Base-by-base conservation (phyloP, 2,797 vertebrate genomes). In the Bryconaethiops microstoma region DNA sequence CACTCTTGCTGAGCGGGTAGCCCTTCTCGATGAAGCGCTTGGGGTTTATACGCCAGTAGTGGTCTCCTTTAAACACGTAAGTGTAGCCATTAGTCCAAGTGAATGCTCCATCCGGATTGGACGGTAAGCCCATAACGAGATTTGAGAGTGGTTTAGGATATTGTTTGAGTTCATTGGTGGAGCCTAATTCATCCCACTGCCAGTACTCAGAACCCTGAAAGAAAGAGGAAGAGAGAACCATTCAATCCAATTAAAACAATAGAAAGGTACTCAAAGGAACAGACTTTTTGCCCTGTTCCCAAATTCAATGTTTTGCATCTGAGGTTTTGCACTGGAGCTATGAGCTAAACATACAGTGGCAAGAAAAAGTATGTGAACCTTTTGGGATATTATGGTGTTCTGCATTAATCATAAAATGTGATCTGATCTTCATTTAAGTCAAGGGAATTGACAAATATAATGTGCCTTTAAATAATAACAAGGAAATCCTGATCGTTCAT, bases 171-270 rank as follows among this genome's bases (percentile, higher is more conserved):
- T 94, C 88, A 54, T 77, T 70, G 6, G 79, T 93, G 1, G 73
- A 85, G 12, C 88, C 88, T 39, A 94, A 83, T 87, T 97, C 95
- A 23, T 96, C 94, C 95, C 95, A 96, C 79, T 94, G 93, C 95
- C 95, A 96, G 85, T 95, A 96, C 8, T 88, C 90, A 0, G 93
- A 94, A 59, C 91, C 95, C 96, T 97, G 21, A 42, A 0, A 77
- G 81, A 23, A 52, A 73, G 17, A 52, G 1, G 54, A 25, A 55
- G 17, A 14, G 29, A 5, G 21, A 59, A 16, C 23, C 42, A 12
- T 45, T 10, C 5, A 45, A 35, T 35, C 35, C 35, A 3, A 35
- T 35, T 35, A 29, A 29, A 29, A 29, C 29, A 29, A 29, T 5
- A n/a, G 42, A 10, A 48, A 13, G 54, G 8, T 39, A 35, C 50